Conservation (phyloP, 2,888 invertebrate genomes). For the Hetaerina titia region DNA sequence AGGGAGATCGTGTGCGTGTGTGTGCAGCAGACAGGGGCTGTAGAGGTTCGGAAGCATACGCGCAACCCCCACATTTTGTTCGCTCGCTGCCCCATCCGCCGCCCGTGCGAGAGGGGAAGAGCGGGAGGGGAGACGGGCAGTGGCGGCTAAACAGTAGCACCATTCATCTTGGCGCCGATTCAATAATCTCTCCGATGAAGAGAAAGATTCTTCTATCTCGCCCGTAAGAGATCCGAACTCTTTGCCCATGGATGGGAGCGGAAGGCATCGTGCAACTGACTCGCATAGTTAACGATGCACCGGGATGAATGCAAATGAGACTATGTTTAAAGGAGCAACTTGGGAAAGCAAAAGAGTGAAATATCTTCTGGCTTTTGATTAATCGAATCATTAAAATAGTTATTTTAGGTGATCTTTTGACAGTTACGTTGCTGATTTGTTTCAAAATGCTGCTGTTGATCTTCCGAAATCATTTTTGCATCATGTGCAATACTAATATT, state of each 20-base stretch:
- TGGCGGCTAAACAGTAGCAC: background rate
- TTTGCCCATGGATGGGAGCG: background rate
- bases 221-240: background rate
- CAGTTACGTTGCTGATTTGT: too few species aligned
- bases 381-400: too few species aligned
- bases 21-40: background rate
- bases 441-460: too few species aligned
- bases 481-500: too few species aligned
- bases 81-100: background rate
- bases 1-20: background rate
- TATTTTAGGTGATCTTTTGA: too few species aligned
- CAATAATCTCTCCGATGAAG: constrained; percentile 27
- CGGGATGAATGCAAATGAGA: background rate
- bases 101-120: background rate
- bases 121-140: background rate
- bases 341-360: background rate
- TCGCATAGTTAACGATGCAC: background rate
- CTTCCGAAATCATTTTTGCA: too few species aligned
- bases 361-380: background rate
- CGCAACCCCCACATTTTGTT: background rate
- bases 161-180: constrained; percentile 2
- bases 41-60: background rate
- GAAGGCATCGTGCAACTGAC: background rate
- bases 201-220: background rate
- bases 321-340: background rate